Evolutionary conservation across 2,797 vertebrate genomes (phyloP), one percentile per base, ranked within the genome.

Genomic region (Lithobates sylvaticus): DNA sequence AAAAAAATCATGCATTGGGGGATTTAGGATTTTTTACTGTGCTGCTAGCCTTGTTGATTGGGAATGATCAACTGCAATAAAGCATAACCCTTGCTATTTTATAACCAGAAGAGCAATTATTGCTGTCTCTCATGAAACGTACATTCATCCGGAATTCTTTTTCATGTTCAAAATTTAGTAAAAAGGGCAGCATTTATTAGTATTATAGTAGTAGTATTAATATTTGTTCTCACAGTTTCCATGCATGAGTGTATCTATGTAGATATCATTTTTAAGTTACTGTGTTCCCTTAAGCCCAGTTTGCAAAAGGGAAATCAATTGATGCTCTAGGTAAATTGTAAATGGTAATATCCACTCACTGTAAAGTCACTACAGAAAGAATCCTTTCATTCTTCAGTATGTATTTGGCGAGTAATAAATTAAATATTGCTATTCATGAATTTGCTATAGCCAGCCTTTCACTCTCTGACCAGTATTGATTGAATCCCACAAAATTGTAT

Each of bases 381-480:
- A 82, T 77, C 16, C 85, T 86, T 77, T 77, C 79, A 82, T 74
- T 61, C 7, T 65, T 23, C n/a, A 21, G 58, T 78, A 34, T 69
- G 34, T 44, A 16, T 54, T 58, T 15, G 23, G 68, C 50, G n/a
- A 67, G 47, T 61, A 42, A 73, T 76, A 76, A 83, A 83, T 83
- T n/a, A 78, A 83, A 78, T 83, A 83, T 83, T 78, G 78, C 71
- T 76, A 87, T 87, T 85, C 84, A 80, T 79, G 76, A 68, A 68
- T 85, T 54, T 32, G 68, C 54, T 69, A 50, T 74, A 67, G 65
- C 34, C 80, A 78, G 75, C 23, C 67, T 83, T 82, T 86, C 75
- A 58, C 81, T 85, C 71, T 47, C 32, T 70, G 50, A 71, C 72
- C 44, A 34, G 27, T 83, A 87, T 86, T 81, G 73, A 86, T 76